These are phyloP conservation scores for Numenius phaeopus DNA, from an alignment of 2,797 vertebrate genomes.

Conservation along the genomic window DNA sequence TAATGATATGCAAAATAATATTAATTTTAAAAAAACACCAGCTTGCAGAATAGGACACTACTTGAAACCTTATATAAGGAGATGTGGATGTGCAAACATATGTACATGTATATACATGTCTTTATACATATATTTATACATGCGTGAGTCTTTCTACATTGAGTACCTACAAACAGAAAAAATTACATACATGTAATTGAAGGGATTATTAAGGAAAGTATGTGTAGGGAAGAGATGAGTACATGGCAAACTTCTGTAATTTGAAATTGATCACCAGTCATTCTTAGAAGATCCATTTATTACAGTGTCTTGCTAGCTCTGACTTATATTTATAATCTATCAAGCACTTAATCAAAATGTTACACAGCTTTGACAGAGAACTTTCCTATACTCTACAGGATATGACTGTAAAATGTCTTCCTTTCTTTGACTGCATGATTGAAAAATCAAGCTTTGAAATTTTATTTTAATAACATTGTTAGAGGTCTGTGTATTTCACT, in stretches of 20 bases:
- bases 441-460: conserved; percentile 65
- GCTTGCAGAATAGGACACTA: background rate
- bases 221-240: background rate
- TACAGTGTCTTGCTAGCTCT: conserved; percentile 46
- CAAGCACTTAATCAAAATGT: conserved; percentile 47
- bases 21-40: background rate
- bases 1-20: background rate
- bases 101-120: accelerated
- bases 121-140: background rate
- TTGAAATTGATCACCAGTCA: conserved; percentile 56
- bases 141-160: background rate
- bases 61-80: background rate
- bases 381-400: conserved; percentile 45
- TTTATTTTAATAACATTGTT: conserved; percentile 68
- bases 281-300: conserved; percentile 51
- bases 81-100: background rate
- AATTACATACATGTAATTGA: background rate
- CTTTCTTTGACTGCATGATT: conserved; percentile 51
- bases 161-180: background rate
- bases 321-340: conserved; percentile 23
- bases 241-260: conserved; percentile 4
- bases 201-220: background rate
- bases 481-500: conserved; percentile 44
- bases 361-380: conserved; percentile 29
- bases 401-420: conserved; percentile 39